These are phyloP conservation scores for Monopterus albus DNA, from an alignment of 2,113 vertebrate genomes.

Conservation along the genomic window DNA sequence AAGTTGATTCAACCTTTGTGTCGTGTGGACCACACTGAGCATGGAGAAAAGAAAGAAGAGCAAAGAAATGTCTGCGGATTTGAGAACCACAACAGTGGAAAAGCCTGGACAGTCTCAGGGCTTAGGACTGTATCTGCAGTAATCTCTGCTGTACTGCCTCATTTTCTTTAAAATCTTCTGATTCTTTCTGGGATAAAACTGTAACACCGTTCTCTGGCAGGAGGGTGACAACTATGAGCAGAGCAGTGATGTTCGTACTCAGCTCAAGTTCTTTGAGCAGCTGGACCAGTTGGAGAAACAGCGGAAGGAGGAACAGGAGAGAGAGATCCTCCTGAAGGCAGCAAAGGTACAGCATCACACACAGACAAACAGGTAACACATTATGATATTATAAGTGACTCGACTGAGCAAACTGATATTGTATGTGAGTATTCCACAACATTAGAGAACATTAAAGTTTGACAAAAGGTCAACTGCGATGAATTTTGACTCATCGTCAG, in stretches of 20 bases:
- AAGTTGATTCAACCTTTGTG: too few relatives aligned
- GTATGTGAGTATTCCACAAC: too few relatives aligned
- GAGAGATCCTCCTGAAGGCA: constrained; percentile 96
- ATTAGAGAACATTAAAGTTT: constrained; percentile 4
- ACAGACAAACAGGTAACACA: too few relatives aligned
- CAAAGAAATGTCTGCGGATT: too few relatives aligned
- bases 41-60: too few relatives aligned
- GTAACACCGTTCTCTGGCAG: constrained; percentile 67
- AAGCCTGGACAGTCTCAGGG: too few relatives aligned
- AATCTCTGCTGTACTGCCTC: not conserved
- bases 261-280: constrained; percentile 97
- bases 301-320: constrained; percentile 95
- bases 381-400: too few relatives aligned
- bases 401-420: too few relatives aligned
- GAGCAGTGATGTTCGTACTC: constrained; percentile 90
- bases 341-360: constrained; percentile 86
- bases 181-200: not conserved
- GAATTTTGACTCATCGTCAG: constrained; percentile 5
- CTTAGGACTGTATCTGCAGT: too few relatives aligned
- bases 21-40: too few relatives aligned
- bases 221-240: constrained; percentile 93
- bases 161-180: not conserved
- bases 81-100: too few relatives aligned
- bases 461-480: not conserved
- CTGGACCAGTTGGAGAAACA: constrained; percentile 97